phyloP scores from a whole-genome alignment of 2,888 invertebrate genomes.

The Mystacides longicornis region DNA sequence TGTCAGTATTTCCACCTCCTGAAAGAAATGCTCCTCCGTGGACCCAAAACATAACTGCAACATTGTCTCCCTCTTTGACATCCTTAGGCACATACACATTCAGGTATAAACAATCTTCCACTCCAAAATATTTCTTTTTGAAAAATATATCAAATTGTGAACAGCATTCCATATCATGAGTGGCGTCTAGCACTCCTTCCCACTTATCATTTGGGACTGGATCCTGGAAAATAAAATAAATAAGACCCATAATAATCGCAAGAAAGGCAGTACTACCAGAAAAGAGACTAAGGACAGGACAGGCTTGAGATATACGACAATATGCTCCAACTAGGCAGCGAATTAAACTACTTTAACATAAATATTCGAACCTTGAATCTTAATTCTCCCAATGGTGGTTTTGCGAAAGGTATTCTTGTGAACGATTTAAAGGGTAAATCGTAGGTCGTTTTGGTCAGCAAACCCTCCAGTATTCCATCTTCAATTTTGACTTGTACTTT shows the following conservation, averaged over 20 bases:
- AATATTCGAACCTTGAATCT: conserved; percentile 16
- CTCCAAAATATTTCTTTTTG: neutral
- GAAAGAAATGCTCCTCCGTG: neutral
- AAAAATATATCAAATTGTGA: neutral
- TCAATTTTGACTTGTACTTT: neutral
- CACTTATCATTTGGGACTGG: neutral
- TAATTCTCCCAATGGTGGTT: conserved; percentile 12
- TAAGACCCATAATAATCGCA: too few relatives aligned
- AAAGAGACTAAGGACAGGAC: too few relatives aligned
- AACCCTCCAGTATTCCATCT: conserved; percentile 9
- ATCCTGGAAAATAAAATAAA: neutral
- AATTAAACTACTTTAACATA: too few relatives aligned
- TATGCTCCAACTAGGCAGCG: too few relatives aligned
- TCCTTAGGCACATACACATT: neutral
- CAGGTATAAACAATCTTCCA: neutral
- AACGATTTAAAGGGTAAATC: conserved; percentile 19
- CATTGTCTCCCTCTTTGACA: neutral
- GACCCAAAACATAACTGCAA: neutral
- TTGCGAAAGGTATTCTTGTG: conserved; percentile 15
- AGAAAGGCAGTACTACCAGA: too few relatives aligned
- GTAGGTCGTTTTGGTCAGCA: neutral
- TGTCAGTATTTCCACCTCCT: neutral
- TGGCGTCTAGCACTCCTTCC: neutral
- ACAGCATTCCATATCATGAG: neutral
- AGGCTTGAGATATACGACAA: too few relatives aligned